Base-by-base conservation (phyloP, 2,888 invertebrate genomes). In the Aquatica leii region DNA sequence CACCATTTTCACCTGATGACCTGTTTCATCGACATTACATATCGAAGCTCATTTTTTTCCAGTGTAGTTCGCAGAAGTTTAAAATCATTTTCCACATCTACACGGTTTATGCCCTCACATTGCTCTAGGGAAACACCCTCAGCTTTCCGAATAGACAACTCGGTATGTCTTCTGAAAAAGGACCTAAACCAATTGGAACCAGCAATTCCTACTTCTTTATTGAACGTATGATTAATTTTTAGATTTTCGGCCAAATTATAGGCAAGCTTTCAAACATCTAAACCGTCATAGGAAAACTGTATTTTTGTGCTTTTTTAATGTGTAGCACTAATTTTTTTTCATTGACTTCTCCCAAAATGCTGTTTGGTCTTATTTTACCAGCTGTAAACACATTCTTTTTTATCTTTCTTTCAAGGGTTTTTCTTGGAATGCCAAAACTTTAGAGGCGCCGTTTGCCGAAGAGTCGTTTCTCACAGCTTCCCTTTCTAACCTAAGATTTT, bases 61-160 rank as follows among this genome's bases (percentile, higher is more conserved):
- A 51, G 48, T 35, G 31, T 52, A 49, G 4, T 52, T 53, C 52
- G 59, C 35, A 62, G 53, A 21, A 59, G 59, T 59, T 40, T 31
- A 62, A 62, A 59, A 62, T 62, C 59, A 40, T 63, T 62, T 24
- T 50, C 49, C 24, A 63, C 31, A 21, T 55, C 74, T 50, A 65
- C 62, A 64, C 73, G 61, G 64, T 65, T 74, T 58, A 75, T 62
- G 48, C 71, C 68, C 62, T 70, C 56, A 48, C 69, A 71, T 66
- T 73, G 62, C 53, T 62, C 65, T 53, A 74, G 41, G 21, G 74
- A 73, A 51, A 74, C 64, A 50, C 73, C 73, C 62, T 76, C 71
- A 59, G 74, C 62, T 66, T 77, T 72, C 71, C 72, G 62, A 56
- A 71, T 55, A 57, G 60, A 41, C 17, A 53, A 20, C 1, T 51